Conservation (phyloP, 2,113 vertebrate genomes). For the Daboia siamensis region DNA sequence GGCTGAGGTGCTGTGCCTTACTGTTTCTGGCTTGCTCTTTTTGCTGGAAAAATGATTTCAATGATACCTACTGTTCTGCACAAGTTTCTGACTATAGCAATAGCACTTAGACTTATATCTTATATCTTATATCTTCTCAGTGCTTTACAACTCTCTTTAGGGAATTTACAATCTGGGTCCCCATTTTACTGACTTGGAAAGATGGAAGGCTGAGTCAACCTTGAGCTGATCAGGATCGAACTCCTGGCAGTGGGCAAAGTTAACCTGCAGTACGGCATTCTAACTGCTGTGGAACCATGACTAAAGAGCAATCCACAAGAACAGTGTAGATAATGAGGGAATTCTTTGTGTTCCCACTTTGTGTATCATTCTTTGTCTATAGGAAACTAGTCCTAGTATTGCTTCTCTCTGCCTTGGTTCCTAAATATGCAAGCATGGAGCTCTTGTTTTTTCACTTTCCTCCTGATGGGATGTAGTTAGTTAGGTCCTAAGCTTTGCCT, state of each 20-base stretch:
- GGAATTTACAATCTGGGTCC: neutral
- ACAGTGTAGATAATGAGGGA: neutral
- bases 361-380: neutral
- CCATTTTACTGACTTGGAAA: neutral
- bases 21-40: neutral
- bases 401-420: neutral
- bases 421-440: neutral
- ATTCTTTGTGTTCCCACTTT: neutral
- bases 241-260: neutral
- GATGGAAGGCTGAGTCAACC: neutral
- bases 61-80: neutral
- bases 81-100: neutral
- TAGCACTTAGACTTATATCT: neutral
- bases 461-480: neutral
- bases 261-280: neutral
- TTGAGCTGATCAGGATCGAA: neutral
- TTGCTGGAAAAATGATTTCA: neutral
- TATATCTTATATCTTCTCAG: neutral
- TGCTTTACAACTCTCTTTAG: neutral
- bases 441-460: neutral
- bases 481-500: neutral
- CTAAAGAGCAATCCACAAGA: neutral
- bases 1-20: neutral
- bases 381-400: neutral
- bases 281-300: neutral